Evolutionary conservation across 2,888 invertebrate species (phyloP), one percentile per base, ranked within the genome.

Genomic region (Chaetogeoica ovagalla): DNA sequence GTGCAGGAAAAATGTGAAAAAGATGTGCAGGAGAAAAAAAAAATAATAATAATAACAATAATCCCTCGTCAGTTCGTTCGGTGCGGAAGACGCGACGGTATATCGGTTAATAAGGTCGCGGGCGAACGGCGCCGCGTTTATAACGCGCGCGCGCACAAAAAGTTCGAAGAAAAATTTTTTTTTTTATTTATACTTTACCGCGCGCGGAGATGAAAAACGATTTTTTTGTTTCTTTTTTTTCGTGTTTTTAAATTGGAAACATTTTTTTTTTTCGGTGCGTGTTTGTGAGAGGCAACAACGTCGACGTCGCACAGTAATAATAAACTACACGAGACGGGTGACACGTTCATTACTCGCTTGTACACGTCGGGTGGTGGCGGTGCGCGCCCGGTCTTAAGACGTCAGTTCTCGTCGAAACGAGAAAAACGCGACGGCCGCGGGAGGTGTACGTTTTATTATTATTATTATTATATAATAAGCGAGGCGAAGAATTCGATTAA

Each of bases 31-130:
- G 30, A 17, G 8, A 19, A 55, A 6, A 55, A 13, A 52, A 52
- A n/a, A n/a, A n/a, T n/a, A n/a, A n/a, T n/a, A n/a, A n/a, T n/a
- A n/a, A n/a, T n/a, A n/a, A n/a, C n/a, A n/a, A 55, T 55, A 55
- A 55, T 55, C 55, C 55, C 55, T 55, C 19, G 19, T 55, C 55
- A 70, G 75, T 52, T 23, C 62, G 11, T 30, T 30, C 30, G 30
- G 30, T n/a, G n/a, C 57, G 60, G 37, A 68, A 79, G 79, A 79
- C 55, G 79, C 30, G 30, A 30, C 30, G 30, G 30, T 30, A 30
- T 79, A 79, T 79, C 62, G 79, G 71, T 79, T 79, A 79, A 79
- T 79, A 79, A 79, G 79, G 63, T 79, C 79, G 70, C n/a, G n/a
- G n/a, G n/a, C n/a, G n/a, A 79, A 79, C 79, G 71, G 48, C 48